Evolutionary conservation across 2,113 vertebrate genomes (phyloP), one percentile per base, ranked within the genome.

Genomic region (Galemys pyrenaicus): DNA sequence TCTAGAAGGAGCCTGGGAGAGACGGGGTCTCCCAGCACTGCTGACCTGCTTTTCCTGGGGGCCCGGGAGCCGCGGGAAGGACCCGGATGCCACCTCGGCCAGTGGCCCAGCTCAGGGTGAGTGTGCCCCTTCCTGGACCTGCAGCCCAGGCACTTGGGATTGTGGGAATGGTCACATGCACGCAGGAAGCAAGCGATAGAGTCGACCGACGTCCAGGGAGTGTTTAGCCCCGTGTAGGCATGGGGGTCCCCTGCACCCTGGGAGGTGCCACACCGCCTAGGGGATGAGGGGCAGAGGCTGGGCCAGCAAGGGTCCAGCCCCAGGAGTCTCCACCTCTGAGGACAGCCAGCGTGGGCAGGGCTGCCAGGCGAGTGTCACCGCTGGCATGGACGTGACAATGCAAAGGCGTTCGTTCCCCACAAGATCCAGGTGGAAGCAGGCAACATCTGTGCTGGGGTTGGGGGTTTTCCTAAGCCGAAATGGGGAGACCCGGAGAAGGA

Each of bases 21-120:
- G 96, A 87, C 80, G 56, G 0, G 91, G 86, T 54, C 77, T 95
- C n/a, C 93, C 71, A 1, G 30, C 93, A 2, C 92, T 97, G 65
- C 87, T 97, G 80, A 49, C 93, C 0, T 96, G 97, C 94, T 96
- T 97, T 89, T 87, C 97, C 58, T 96, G 96, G 96, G 94, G 96
- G 67, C 39, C 87, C 49, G 70, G 97, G 96, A 95, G 84, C 89
- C 54, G 80, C 75, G 79, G 80, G 44, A 97, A 97, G 89, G 67
- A 82, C 44, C 71, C n/a, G 7, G 73, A 86, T 65, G 54, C 54
- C 58, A 10, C 37, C 15, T 58, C 44, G 44, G 71, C 65, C 80
- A 20, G 6, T 80, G 62, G 62, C 56, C 87, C 96, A 70, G 79
- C 83, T 82, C 94, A 89, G 58, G 93, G 97, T 97, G 82, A 96